Evolutionary conservation across 92 coral and sea anemone species (phyloP).

Genomic region (Zoanthus gigantus): DNA sequence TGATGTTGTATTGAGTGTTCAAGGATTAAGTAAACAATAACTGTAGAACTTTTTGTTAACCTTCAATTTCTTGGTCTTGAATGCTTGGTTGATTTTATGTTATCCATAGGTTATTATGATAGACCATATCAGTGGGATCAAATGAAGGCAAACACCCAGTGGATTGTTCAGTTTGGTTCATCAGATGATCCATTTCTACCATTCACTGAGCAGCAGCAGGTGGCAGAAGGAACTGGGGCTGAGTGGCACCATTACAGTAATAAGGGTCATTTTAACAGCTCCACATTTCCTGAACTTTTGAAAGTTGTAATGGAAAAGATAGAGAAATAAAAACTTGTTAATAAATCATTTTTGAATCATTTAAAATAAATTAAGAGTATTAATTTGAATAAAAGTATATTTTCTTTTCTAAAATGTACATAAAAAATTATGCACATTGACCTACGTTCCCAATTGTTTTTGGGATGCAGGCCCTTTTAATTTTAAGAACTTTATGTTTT

Average conservation of each 20-base stretch:
- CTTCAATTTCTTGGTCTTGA: no score
- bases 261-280: constrained; percentile 78
- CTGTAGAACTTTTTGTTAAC: no score
- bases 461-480: no score
- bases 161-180: constrained; percentile 94
- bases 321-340: not conserved
- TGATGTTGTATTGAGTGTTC: no score
- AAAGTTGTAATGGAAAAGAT: constrained; percentile 62
- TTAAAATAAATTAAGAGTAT: no score
- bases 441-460: no score
- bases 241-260: constrained; percentile 78
- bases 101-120: constrained; percentile 74
- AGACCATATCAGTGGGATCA: constrained; percentile 88
- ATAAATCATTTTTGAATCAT: not conserved
- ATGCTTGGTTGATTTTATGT: not conserved
- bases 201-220: constrained; percentile 81
- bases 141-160: constrained; percentile 76
- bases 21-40: no score
- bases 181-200: constrained; percentile 89
- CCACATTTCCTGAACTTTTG: constrained; percentile 75
- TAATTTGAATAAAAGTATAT: no score
- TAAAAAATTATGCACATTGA: no score
- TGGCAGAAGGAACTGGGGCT: constrained; percentile 76
- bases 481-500: no score
- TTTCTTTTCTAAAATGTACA: no score